Evolutionary conservation across 2,797 vertebrate genomes (phyloP), one percentile per base, ranked within the genome.

Genomic region (Melanotaenia pygmaea): DNA sequence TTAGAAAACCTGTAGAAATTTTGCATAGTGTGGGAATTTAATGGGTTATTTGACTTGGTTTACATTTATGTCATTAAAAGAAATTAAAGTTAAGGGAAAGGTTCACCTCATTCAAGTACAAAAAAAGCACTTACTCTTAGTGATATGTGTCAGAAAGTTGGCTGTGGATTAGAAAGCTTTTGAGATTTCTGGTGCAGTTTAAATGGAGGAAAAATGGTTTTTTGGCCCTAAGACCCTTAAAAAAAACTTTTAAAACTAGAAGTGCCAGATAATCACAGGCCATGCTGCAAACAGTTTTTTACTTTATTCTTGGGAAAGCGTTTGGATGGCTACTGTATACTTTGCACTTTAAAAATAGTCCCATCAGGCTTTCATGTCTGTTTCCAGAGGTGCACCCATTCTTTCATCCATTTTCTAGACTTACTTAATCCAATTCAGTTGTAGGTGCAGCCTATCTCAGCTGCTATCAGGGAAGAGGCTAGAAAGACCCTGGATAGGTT

Each of bases 231-330:
- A 12, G n/a, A 70, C 72, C 72, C 83, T 82, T 76, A 61, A 72
- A 76, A 73, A 47, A 84, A 58, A 69, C 80, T 83, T 87, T 83
- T 84, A 66, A 69, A 50, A 72, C 60, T 58, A 20, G 34, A 18
- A 40, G 6, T 61, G 24, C 28, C 64, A 61, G 38, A 54, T 75
- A 51, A 53, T 70, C 18, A 5, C 12, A 13, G 18, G 61, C 16
- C 51, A 54, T 11, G 2, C 22, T 26, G 14, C 30, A 20, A 70
- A 50, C 34, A 37, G 35, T 30, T 40, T 59, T 53, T 30, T 47
- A 4, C 40, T 59, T 61, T 57, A 22, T 22, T 53, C 28, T 14
- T 30, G n/a, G 28, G n/a, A 9, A 45, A 50, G 13, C 28, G 22
- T n/a, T 50, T 43, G 5, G 45, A 57, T 61, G 4, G 70, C 65